A percentile compares a stretch with the other conserved stretches of the same genome.
These are phyloP conservation scores for Xenopus laevis DNA, from an alignment of 2,113 vertebrate genomes.

Conservation along the genomic window DNA sequence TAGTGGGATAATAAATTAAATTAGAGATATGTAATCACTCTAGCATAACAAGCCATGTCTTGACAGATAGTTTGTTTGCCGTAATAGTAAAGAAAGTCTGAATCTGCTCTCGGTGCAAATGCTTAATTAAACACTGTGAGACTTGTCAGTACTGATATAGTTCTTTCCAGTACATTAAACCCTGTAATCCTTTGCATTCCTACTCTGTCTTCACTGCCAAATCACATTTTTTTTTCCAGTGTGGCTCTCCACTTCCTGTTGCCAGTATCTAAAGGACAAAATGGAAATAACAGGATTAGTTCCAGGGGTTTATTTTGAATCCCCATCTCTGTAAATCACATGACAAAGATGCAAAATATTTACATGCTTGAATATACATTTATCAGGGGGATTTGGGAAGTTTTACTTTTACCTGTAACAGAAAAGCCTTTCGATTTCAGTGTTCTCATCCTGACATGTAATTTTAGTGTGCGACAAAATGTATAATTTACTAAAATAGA, in stretches of 20 bases:
- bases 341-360: slow-evolving; percentile 11
- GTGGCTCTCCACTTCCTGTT: slow-evolving; percentile 50
- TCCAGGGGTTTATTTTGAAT: slow-evolving; percentile 4
- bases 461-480: no score
- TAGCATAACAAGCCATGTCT: slow-evolving; percentile 60
- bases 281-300: slow-evolving; percentile 20
- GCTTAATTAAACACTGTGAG: slow-evolving; percentile 70
- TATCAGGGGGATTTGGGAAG: neutral
- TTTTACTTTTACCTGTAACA: neutral
- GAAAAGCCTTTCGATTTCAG: no score
- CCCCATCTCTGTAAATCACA: slow-evolving; percentile 29
- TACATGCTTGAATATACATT: neutral
- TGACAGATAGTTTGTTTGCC: slow-evolving; percentile 63
- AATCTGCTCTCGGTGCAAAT: slow-evolving; percentile 61
- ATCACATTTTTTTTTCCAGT: slow-evolving; percentile 43
- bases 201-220: slow-evolving; percentile 50
- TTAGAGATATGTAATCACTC: slow-evolving; percentile 50
- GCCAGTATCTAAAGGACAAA: slow-evolving; percentile 27
- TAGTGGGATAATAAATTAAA: slow-evolving; percentile 49
- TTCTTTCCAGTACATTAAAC: slow-evolving; percentile 65
- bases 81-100: slow-evolving; percentile 59
- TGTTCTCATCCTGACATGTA: no score
- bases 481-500: no score
- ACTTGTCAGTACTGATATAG: slow-evolving; percentile 70
- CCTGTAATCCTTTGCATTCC: slow-evolving; percentile 65